Evolutionary conservation across 2,797 vertebrate genomes (phyloP).

Genomic region (Lates japonicus): DNA sequence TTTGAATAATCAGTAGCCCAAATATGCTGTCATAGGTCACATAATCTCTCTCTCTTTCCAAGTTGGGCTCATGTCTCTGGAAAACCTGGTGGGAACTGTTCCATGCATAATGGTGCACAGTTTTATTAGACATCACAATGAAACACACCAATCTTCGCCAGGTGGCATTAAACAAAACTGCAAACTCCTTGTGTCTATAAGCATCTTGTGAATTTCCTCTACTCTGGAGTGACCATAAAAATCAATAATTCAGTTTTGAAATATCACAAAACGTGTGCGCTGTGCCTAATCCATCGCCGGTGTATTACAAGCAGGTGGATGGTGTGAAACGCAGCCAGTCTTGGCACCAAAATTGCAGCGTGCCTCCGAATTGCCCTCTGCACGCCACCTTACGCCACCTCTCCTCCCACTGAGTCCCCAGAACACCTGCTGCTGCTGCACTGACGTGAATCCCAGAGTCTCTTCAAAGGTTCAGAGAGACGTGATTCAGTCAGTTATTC

Average conservation of each 20-base stretch:
- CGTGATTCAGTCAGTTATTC: constrained; percentile 16
- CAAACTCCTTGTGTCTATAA: background rate
- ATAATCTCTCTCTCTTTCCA: background rate
- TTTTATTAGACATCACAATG: background rate
- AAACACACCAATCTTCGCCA: background rate
- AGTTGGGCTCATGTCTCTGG: background rate
- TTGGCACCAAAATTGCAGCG: background rate
- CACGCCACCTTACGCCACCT: background rate
- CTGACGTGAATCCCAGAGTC: background rate
- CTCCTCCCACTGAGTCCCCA: constrained; percentile 16
- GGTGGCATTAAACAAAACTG: constrained; percentile 5
- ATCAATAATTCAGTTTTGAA: background rate
- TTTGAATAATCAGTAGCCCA: constrained; percentile 4
- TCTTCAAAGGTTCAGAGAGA: constrained; percentile 2
- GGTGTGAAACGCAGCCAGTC: background rate
- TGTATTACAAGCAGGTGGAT: constrained; percentile 1
- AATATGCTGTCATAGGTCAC: constrained; percentile 9
- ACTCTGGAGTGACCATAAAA: background rate
- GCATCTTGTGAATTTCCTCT: background rate
- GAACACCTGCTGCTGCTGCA: background rate
- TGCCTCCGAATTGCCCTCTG: background rate
- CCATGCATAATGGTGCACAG: background rate
- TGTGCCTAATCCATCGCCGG: background rate
- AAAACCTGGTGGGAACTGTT: constrained; percentile 18
- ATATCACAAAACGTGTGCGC: background rate